phyloP scores from a whole-genome alignment of 2,113 vertebrate species.

The Geothlypis trichas region DNA sequence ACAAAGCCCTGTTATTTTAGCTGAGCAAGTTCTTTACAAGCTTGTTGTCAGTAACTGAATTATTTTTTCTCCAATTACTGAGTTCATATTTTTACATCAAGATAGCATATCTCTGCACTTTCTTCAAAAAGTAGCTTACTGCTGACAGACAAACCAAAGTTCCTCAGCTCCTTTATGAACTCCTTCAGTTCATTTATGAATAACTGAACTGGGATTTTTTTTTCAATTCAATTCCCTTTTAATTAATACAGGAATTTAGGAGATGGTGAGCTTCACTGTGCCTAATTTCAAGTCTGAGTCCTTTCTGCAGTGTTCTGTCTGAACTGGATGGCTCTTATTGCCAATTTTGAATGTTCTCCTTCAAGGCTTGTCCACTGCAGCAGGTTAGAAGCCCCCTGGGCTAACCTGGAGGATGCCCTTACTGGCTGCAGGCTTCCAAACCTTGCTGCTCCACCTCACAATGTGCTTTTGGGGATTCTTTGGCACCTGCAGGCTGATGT shows the following conservation, averaged over 20 bases:
- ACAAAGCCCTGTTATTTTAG: constrained; percentile 18
- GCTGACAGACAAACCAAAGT: neutral
- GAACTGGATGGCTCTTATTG: neutral
- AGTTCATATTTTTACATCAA: neutral
- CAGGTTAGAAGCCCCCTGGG: neutral
- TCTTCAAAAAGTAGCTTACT: neutral
- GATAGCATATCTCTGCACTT: neutral
- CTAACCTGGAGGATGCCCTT: neutral
- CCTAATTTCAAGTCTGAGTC: neutral
- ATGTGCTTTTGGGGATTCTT: neutral
- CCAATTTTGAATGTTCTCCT: neutral
- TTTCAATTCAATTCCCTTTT: neutral
- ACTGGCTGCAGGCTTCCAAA: neutral
- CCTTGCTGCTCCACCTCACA: neutral
- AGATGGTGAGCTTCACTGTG: neutral
- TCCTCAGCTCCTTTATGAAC: neutral
- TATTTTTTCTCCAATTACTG: neutral
- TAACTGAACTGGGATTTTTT: neutral
- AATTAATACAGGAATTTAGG: neutral
- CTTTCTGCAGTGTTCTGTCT: neutral
- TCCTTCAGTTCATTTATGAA: neutral
- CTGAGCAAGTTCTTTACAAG: constrained; percentile 1
- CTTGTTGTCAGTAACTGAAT: neutral
- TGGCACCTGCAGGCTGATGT: neutral
- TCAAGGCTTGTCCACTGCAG: neutral